Percentiles rank a stretch among this genome's conserved stretches.
These are phyloP conservation scores for Blennius ocellaris DNA, from an alignment of 2,113 vertebrate genomes.

Conservation along the genomic window DNA sequence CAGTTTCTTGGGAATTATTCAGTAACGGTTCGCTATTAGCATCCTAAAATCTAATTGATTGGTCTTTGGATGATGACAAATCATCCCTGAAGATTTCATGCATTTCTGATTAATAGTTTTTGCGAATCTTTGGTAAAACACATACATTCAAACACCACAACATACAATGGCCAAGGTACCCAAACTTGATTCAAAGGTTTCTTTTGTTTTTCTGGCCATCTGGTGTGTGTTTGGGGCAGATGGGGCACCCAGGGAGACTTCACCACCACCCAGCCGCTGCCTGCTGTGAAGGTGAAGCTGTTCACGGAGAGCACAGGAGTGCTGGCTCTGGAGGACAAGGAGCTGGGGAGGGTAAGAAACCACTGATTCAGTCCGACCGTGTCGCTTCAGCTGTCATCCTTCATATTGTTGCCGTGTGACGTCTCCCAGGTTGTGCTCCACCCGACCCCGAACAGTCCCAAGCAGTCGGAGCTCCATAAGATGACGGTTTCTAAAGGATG, in stretches of 20 bases:
- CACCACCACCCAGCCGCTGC: constrained; percentile 94
- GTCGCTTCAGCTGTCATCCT: too few species aligned
- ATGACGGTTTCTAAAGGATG: constrained; percentile 98
- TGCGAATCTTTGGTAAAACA: too few species aligned
- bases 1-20: too few species aligned
- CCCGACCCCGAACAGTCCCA: constrained; percentile 96
- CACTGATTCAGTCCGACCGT: too few species aligned
- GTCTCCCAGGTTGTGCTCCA: constrained; percentile 92
- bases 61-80: too few species aligned
- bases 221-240: constrained; percentile 71
- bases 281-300: constrained; percentile 98
- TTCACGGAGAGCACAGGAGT: constrained; percentile 98
- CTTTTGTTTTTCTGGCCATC: constrained; percentile 20
- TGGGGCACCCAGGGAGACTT: constrained; percentile 99
- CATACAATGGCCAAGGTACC: too few species aligned
- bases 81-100: too few species aligned
- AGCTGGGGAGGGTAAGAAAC: constrained; percentile 92
- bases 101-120: too few species aligned
- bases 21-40: too few species aligned
- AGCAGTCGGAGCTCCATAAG: constrained; percentile 97
- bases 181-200: not conserved
- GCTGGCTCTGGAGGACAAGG: constrained; percentile 97
- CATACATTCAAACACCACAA: too few species aligned
- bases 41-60: too few species aligned
- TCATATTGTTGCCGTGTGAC: not conserved